Evolutionary conservation across 1,140 invertebrate genomes (phyloP), one percentile per base, ranked within the genome.

Genomic region (Elymnias hypermnestra): DNA sequence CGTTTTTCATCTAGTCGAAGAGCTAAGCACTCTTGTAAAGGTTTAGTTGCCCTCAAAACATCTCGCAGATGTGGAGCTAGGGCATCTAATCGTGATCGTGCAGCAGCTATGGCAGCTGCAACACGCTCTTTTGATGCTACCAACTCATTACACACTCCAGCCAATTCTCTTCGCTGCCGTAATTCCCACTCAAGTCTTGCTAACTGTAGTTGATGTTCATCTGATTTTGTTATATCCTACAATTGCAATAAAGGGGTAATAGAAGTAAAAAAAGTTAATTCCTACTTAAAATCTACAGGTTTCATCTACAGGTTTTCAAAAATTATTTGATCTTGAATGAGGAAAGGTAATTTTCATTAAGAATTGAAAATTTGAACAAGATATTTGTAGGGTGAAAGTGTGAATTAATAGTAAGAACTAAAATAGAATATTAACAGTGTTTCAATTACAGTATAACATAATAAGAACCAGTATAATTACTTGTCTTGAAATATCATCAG

Each of bases 121-220:
- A 95, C 90, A 39, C 88, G 88, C 63, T 95, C 93, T 68, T 96
- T 97, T 13, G 89, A 92, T 14, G 91, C 89, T 21, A 94, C 89
- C 5, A 97, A 82, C 57, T 93, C 89, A 63, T 92, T 91, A 57
- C 95, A 94, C 9, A 94, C 87, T 26, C 90, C 88, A 6, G 95
- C 90, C 10, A 97, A 81, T 58, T 95, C 90, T 79, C 96, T 95
- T 21, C 97, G 88, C 73, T 98, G 94, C n/a, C 92, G 91, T 9
- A 98, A 86, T 74, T 98, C 97, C 92, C 95, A 98, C 70, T 98
- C 94, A 4, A 99, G 82, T 49, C 95, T 90, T 29, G 95, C 95
- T 38, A 98, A 79, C 68, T 93, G 93, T 38, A 93, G 83, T 66
- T 94, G 91, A 88, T 99, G 96, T 28, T 89, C 74, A 88, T 94